Percentiles rank a stretch among this genome's conserved stretches.
These are phyloP conservation scores for Saturnia japonica DNA, from an alignment of 2,888 invertebrate genomes.

Conservation along the genomic window DNA sequence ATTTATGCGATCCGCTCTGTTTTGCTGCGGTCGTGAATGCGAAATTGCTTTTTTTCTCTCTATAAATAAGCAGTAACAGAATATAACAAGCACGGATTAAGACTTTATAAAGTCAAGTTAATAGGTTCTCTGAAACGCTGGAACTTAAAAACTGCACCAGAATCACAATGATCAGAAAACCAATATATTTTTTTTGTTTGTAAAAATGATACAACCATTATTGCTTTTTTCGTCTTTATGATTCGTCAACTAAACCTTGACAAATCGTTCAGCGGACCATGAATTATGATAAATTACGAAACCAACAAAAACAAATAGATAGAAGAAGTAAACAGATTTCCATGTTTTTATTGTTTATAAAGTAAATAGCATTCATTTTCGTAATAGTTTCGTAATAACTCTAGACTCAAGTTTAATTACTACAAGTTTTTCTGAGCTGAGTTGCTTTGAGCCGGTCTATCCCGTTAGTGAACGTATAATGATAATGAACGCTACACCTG, in stretches of 20 bases:
- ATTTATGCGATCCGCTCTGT: slow-evolving; percentile 65
- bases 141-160: neutral
- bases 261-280: slow-evolving; percentile 59
- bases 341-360: slow-evolving; percentile 27
- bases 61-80: slow-evolving; percentile 48
- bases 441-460: slow-evolving; percentile 45
- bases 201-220: slow-evolving; percentile 46
- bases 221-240: slow-evolving; percentile 46
- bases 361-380: slow-evolving; percentile 35
- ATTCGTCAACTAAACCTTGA: slow-evolving; percentile 58
- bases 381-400: slow-evolving; percentile 30
- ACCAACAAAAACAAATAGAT: slow-evolving; percentile 51
- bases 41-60: slow-evolving; percentile 52
- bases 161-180: slow-evolving; percentile 14
- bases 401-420: slow-evolving; percentile 49
- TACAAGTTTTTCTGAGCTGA: slow-evolving; percentile 47
- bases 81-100: slow-evolving; percentile 42
- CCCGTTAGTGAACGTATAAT: slow-evolving; percentile 72
- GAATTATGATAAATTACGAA: slow-evolving; percentile 55
- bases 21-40: slow-evolving; percentile 59
- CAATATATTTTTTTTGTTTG: slow-evolving; percentile 29
- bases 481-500: slow-evolving; percentile 70
- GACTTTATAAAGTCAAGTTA: neutral
- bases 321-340: slow-evolving; percentile 35
- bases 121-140: neutral